These are phyloP conservation scores for Sebastes trivittatus DNA, from an alignment of 2,797 vertebrate genomes.

Conservation along the genomic window DNA sequence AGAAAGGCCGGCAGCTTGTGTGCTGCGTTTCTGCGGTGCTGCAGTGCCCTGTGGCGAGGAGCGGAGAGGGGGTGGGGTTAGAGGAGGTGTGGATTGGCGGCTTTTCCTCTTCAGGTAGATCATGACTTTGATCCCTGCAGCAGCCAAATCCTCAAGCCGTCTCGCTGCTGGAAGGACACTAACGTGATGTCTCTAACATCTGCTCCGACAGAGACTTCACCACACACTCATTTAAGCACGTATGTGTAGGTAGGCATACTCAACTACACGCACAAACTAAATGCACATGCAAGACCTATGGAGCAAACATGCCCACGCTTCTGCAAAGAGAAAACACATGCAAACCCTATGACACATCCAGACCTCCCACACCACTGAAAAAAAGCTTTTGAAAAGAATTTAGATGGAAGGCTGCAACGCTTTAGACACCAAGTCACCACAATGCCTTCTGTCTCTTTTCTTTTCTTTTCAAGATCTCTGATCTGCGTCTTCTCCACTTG, in stretches of 20 bases:
- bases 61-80: not conserved
- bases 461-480: slow-evolving; percentile 15
- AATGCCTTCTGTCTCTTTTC: slow-evolving; percentile 18
- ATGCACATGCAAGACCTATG: slow-evolving; percentile 23
- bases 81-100: not conserved
- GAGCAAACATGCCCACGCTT: slow-evolving; percentile 50
- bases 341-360: slow-evolving; percentile 55
- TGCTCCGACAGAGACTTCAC: slow-evolving; percentile 39
- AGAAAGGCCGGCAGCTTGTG: slow-evolving; percentile 16
- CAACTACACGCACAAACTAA: slow-evolving; percentile 13
- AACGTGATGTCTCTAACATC: slow-evolving; percentile 58
- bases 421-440: slow-evolving; percentile 35
- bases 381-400: slow-evolving; percentile 33
- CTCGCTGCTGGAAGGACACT: slow-evolving; percentile 54
- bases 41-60: slow-evolving; percentile 39
- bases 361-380: slow-evolving; percentile 59
- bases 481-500: slow-evolving; percentile 14
- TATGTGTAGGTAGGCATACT: slow-evolving; percentile 27
- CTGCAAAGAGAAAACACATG: slow-evolving; percentile 47
- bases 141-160: slow-evolving; percentile 45
- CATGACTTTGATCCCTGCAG: slow-evolving; percentile 66
- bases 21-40: slow-evolving; percentile 28
- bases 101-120: slow-evolving; percentile 61
- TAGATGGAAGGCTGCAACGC: slow-evolving; percentile 35
- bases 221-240: slow-evolving; percentile 10